phyloP scores from a whole-genome alignment of 2,888 invertebrate genomes.

The Ditula angustiorana region DNA sequence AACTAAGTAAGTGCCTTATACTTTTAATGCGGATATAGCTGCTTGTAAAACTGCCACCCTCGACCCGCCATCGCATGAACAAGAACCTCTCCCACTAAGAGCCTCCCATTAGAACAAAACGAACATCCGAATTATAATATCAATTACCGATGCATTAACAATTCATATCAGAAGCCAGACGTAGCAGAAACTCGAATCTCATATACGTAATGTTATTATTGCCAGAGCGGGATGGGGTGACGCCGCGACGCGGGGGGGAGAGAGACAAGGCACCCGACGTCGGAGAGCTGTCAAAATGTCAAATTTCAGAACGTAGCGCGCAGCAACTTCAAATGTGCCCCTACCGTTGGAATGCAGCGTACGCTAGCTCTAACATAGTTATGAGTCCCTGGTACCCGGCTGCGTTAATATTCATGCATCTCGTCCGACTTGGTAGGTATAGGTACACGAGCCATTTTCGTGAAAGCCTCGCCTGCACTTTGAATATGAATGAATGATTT shows the following conservation, averaged over 20 bases:
- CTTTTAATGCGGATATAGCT: no score
- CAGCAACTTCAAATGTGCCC: constrained; percentile 83
- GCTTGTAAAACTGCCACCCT: constrained; percentile 3
- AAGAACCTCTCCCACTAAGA: constrained; percentile 61
- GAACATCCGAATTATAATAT: constrained; percentile 83
- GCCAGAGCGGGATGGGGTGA: constrained; percentile 63
- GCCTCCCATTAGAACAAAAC: constrained; percentile 71
- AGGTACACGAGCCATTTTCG: constrained; percentile 79
- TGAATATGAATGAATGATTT: constrained; percentile 83
- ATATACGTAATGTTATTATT: constrained; percentile 79
- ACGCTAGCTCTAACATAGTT: constrained; percentile 79
- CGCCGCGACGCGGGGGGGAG: constrained; percentile 53
- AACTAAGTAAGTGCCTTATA: no score
- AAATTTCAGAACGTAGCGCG: constrained; percentile 84
- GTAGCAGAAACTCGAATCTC: constrained; percentile 81
- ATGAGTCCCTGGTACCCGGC: constrained; percentile 73
- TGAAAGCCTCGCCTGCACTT: constrained; percentile 78
- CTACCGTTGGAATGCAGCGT: constrained; percentile 77
- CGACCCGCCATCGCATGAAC: neutral
- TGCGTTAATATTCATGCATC: constrained; percentile 85
- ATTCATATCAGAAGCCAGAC: constrained; percentile 84
- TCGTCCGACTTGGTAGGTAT: constrained; percentile 78
- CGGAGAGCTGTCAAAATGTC: constrained; percentile 86
- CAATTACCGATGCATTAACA: constrained; percentile 85
- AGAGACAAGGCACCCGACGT: constrained; percentile 75